Base-by-base conservation (phyloP, 2,888 invertebrate species). In the Aelia acuminata region DNA sequence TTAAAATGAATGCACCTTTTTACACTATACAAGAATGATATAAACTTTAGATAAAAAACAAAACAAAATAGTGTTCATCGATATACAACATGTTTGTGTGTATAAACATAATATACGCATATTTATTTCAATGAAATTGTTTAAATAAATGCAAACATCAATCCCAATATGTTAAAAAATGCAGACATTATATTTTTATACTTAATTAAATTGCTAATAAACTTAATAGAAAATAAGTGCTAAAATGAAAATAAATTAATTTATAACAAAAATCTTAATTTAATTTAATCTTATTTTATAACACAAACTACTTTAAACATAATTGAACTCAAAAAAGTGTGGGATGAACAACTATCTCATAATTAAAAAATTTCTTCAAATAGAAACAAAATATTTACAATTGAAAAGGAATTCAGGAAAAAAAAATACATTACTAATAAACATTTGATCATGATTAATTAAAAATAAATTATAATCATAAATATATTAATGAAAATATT, bases 1-100 rank as follows among this genome's bases (percentile, higher is more conserved):
- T 75, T 75, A 43, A 75, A 75, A 75, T 75, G 18, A 75, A 75
- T 75, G 75, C 75, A 75, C 75, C 75, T 39, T 35, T 75, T 39
- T 22, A 18, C 10, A 20, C 75, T 39, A 75, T 4, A 43, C 39
- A 39, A 75, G 8, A 57, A 57, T n/a, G n/a, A n/a, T 57, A 57
- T 26, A 57, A 57, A 57, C 57, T 57, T 26, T 26, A 57, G 26
- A 57, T 15, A 26, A 26, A 57, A 57, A 43, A n/a, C 8, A 10
- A 26, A 57, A 57, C 26, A 57, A 5, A 57, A 57, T 15, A 57
- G 26, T 26, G 26, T 57, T 13, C 26, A 57, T 57, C 1, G n/a
- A n/a, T 15, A 4, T 26, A n/a, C 10, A 26, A 26, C 1, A 1
- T 53, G 22, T 50, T 22, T 22, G 50, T 50, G 10, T 49, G 10